phyloP scores from a whole-genome alignment of 2,113 vertebrate species.

The Coptodon rendalli region DNA sequence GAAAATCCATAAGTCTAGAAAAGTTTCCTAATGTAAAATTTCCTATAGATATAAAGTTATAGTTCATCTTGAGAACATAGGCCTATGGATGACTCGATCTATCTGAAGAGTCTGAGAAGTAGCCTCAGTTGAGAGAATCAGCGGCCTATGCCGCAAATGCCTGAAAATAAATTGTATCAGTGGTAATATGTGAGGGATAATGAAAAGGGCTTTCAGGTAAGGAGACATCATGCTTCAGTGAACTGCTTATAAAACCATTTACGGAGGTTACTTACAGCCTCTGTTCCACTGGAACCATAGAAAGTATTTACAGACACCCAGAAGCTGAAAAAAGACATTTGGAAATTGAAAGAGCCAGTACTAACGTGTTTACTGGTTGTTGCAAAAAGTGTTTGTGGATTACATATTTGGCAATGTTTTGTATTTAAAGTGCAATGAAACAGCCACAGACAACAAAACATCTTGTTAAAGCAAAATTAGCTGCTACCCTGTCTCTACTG shows the following conservation, averaged over 20 bases:
- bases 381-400: background rate
- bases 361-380: background rate
- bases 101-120: background rate
- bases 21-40: constrained; percentile 12
- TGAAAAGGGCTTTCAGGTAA: constrained; percentile 20
- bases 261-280: constrained; percentile 10
- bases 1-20: background rate
- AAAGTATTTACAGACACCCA: constrained; percentile 20
- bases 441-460: background rate
- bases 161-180: constrained; percentile 32
- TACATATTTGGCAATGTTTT: background rate
- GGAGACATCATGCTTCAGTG: constrained; percentile 15
- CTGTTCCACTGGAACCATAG: constrained; percentile 2
- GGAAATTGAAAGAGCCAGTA: background rate
- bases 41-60: background rate
- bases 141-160: background rate
- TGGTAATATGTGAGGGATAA: constrained; percentile 37
- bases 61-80: background rate
- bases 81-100: background rate
- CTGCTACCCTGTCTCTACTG: background rate
- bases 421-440: background rate
- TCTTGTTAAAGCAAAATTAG: background rate
- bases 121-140: constrained; percentile 7
- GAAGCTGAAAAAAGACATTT: background rate
- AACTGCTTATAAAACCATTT: constrained; percentile 33